Base-by-base conservation (phyloP, 2,888 invertebrate species). In the Torymus texanus region DNA sequence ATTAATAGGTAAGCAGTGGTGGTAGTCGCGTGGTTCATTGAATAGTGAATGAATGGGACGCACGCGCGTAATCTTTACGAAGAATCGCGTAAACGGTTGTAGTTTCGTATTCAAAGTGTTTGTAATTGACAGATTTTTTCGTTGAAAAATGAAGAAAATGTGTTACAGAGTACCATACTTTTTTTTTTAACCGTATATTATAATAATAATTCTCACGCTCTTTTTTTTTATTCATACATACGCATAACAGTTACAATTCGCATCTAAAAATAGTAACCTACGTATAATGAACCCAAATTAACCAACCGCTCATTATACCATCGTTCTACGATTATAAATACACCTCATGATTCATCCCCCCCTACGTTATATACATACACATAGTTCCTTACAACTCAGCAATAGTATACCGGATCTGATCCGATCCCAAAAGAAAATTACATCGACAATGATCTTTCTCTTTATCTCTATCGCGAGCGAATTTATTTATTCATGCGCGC, bases 191-290 rank as follows among this genome's bases (percentile, higher is more conserved):
- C n/a, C n/a, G n/a, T n/a, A n/a, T n/a, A n/a, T n/a, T n/a, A n/a
- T n/a, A 50, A 29, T 67, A 72, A 62, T 58, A 67, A 5, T 59
- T 18, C 13, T 11, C 24, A 24, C n/a, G 12, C 51, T 65, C 56
- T 18, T 67, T n/a, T 24, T 51, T 51, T 29, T 16, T 21, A 58
- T 41, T 29, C 21, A 24, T 12, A 24, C 2, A 12, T n/a, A 16
- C 29, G 29, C 4, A 5, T 29, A 29, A 29, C 29, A 29, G 29
- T 29, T 24, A 16, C 18, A 61, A 41, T 50, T 55, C 41, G 29
- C 24, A 53, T 16, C 5, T 71, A 61, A 59, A 59, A 70, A 61
- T 61, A 61, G 51, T 51, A n/a, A 14, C 1, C 0, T 12, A n/a
- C 1, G 0, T 12, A n/a, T 62, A 62, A 24, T 51, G 55, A 12